Percentiles rank a stretch among this genome's conserved stretches.
phyloP scores from a whole-genome alignment of 2,888 invertebrate genomes.

The Rhorus exstirpatorius region DNA sequence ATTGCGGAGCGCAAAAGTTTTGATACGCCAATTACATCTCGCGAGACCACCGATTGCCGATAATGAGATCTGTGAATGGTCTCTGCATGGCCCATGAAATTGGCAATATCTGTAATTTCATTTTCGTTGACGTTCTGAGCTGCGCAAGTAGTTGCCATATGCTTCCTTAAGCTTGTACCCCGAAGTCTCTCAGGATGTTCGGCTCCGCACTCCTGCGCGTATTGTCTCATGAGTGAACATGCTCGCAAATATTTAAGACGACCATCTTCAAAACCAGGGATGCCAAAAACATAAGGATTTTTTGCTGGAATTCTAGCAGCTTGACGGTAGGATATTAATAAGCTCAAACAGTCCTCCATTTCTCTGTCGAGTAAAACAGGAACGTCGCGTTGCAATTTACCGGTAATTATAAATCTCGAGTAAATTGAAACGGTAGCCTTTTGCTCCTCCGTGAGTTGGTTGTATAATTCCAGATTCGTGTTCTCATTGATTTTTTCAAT shows the following conservation, averaged over 20 bases:
- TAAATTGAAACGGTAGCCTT: constrained; percentile 34
- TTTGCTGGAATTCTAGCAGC: constrained; percentile 39
- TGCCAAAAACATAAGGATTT: constrained; percentile 60
- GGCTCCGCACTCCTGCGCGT: constrained; percentile 50
- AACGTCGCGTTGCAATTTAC: constrained; percentile 59
- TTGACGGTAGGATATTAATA: constrained; percentile 36
- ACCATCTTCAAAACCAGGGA: constrained; percentile 59
- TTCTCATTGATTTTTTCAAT: constrained; percentile 31
- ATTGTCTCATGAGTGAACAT: constrained; percentile 52
- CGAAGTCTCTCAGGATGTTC: constrained; percentile 53
- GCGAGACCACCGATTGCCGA: constrained; percentile 38
- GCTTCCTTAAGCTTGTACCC: constrained; percentile 46
- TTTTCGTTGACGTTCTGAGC: constrained; percentile 56
- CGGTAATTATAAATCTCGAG: constrained; percentile 51
- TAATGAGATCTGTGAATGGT: constrained; percentile 57
- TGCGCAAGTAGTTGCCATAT: constrained; percentile 60
- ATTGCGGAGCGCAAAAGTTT: constrained; percentile 40
- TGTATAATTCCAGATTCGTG: constrained; percentile 47
- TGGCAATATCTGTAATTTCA: constrained; percentile 48
- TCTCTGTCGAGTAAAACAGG: constrained; percentile 57
- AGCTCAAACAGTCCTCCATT: constrained; percentile 40
- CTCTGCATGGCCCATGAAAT: constrained; percentile 62
- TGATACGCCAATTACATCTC: constrained; percentile 53
- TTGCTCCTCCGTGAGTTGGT: constrained; percentile 40
- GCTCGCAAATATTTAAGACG: constrained; percentile 42